A percentile compares a stretch with the other conserved stretches of the same genome.
Conservation (phyloP, 2,113 vertebrate genomes). For the Eurypyga helias region DNA sequence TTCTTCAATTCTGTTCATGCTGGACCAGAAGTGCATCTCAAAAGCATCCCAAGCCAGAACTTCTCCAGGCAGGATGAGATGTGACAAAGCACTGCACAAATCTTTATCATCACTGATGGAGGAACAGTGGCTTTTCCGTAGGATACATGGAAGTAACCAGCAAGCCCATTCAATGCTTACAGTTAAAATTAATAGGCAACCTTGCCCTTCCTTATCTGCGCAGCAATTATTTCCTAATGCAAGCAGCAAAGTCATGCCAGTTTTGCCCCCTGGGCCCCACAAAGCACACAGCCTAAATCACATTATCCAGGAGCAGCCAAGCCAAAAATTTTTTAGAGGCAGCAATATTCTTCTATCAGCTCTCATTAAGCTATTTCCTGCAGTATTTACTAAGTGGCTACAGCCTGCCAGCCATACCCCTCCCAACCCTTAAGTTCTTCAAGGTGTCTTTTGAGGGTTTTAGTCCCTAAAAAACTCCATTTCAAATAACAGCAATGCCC, state of each 20-base stretch:
- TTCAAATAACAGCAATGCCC: not conserved
- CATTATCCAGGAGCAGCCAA: not conserved
- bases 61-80: rapidly evolving
- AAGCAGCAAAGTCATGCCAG: constrained; percentile 25
- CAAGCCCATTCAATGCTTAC: not conserved
- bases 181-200: constrained; percentile 39
- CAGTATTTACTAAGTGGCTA: constrained; percentile 21
- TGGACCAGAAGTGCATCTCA: not conserved
- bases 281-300: constrained; percentile 2
- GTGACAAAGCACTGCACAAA: not conserved
- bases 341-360: constrained; percentile 43
- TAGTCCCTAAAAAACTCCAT: too few relatives aligned
- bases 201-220: constrained; percentile 27
- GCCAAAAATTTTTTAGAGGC: constrained; percentile 6
- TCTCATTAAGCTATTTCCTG: constrained; percentile 64
- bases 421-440: not conserved
- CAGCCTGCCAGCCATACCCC: not conserved
- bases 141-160: not conserved
- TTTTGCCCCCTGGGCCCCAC: constrained; percentile 20
- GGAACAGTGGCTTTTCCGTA: not conserved
- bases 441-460: not conserved
- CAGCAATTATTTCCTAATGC: constrained; percentile 29
- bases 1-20: not conserved
- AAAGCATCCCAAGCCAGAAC: not conserved
- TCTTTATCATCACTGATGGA: not conserved